A percentile compares a stretch with the other conserved stretches of the same genome.
phyloP scores from a whole-genome alignment of 2,113 vertebrate species.

The Melanerpes formicivorus region DNA sequence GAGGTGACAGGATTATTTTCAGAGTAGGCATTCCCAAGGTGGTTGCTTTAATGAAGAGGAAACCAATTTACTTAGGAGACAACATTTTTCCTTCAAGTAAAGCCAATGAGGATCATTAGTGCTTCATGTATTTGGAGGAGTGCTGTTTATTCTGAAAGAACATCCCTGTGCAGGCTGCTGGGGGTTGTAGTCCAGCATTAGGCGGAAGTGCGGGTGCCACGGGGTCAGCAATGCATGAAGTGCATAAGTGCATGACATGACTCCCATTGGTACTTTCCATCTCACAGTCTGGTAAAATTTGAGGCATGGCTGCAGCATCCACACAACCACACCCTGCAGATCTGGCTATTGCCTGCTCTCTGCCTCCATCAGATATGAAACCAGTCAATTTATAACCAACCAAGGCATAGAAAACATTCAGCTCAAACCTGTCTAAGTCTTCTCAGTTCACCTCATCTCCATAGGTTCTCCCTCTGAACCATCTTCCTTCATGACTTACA shows the following conservation, averaged over 20 bases:
- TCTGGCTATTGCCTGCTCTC: not conserved
- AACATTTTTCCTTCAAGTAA: not conserved
- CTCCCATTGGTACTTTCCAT: not conserved
- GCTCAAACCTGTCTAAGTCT: not conserved
- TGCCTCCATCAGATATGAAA: not conserved
- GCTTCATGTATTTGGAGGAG: not conserved
- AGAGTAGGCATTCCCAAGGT: not conserved
- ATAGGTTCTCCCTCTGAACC: not conserved
- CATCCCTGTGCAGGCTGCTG: not conserved
- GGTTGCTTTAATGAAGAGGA: not conserved
- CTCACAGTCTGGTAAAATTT: not conserved
- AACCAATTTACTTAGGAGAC: not conserved
- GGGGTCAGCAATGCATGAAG: not conserved
- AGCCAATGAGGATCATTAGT: not conserved
- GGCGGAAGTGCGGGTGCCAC: not conserved
- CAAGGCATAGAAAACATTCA: fast-evolving
- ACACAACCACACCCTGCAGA: not conserved
- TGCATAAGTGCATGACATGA: not conserved
- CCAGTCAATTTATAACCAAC: not conserved
- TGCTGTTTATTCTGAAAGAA: not conserved
- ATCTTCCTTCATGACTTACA: not conserved
- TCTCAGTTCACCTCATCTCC: not conserved
- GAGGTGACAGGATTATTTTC: not conserved
- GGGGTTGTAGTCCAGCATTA: not conserved
- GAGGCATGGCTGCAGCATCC: fast-evolving